Conservation (phyloP, 2,888 invertebrate genomes). For the Caenorhabditis sp. region DNA sequence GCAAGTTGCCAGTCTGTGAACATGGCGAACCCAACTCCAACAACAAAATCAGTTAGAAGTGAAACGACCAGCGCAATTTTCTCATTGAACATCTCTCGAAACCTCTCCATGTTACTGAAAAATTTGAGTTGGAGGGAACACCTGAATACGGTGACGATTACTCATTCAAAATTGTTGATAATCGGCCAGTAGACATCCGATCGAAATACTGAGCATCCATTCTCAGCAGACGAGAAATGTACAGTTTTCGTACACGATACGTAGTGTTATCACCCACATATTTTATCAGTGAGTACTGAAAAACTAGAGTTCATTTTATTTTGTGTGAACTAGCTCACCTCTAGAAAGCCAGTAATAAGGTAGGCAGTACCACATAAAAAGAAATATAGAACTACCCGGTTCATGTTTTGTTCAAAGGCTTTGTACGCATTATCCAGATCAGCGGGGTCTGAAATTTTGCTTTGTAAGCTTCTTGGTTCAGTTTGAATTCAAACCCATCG, state of each 20-base stretch:
- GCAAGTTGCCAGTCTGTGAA: constrained; percentile 77
- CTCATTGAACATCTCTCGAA: constrained; percentile 79
- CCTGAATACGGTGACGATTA: constrained; percentile 77
- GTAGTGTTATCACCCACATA: constrained; percentile 84
- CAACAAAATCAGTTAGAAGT: constrained; percentile 59
- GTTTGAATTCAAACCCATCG: constrained; percentile 39
- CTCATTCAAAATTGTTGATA: constrained; percentile 85
- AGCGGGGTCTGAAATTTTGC: constrained; percentile 38
- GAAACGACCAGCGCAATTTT: constrained; percentile 76
- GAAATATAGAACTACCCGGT: constrained; percentile 39
- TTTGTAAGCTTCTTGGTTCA: too few species aligned
- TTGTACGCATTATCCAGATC: constrained; percentile 54
- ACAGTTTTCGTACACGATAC: constrained; percentile 84
- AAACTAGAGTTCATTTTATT: too few species aligned
- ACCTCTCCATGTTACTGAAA: constrained; percentile 78
- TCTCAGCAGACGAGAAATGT: constrained; percentile 83
- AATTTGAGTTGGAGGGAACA: not conserved
- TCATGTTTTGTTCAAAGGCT: constrained; percentile 47
- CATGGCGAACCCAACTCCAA: constrained; percentile 72
- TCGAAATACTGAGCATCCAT: constrained; percentile 84
- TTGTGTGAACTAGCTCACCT: constrained; percentile 4
- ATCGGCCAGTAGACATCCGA: constrained; percentile 84
- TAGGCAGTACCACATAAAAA: constrained; percentile 40
- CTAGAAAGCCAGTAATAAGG: constrained; percentile 47
- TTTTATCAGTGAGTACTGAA: constrained; percentile 81